phyloP scores from a whole-genome alignment of 2,888 invertebrate genomes.

The Philereme transversata region DNA sequence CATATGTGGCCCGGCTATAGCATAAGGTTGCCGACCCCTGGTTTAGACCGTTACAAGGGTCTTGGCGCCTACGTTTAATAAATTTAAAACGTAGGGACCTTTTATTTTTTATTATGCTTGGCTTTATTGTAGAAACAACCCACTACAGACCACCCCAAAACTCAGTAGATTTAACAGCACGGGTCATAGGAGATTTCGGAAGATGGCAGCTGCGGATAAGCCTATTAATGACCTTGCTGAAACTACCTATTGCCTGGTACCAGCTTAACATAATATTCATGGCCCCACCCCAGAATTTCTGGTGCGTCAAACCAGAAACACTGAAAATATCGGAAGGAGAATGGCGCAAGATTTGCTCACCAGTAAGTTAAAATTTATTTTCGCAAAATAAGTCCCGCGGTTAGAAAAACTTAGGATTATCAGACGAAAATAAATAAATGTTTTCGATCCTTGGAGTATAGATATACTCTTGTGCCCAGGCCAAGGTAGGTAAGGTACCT shows the following conservation, averaged over 20 bases:
- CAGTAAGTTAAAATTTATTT: constrained; percentile 52
- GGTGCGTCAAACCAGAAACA: constrained; percentile 75
- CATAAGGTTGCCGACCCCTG: too few relatives aligned
- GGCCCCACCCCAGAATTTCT: constrained; percentile 84
- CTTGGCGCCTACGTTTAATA: too few relatives aligned
- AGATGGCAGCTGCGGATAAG: constrained; percentile 83
- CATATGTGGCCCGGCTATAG: too few relatives aligned
- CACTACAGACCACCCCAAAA: constrained; percentile 9
- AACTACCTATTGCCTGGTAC: constrained; percentile 85
- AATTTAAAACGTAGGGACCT: too few relatives aligned
- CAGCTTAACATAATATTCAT: constrained; percentile 86
- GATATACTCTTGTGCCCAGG: too few relatives aligned
- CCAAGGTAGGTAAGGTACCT: too few relatives aligned
- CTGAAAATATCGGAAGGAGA: constrained; percentile 59
- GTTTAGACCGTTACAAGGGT: too few relatives aligned
- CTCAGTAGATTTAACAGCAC: constrained; percentile 55
- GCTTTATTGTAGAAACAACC: constrained; percentile 5
- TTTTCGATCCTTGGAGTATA: too few relatives aligned
- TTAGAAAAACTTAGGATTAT: too few relatives aligned
- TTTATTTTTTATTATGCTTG: too few relatives aligned
- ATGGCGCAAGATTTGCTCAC: constrained; percentile 73
- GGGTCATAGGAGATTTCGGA: constrained; percentile 83
- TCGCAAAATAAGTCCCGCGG: too few relatives aligned
- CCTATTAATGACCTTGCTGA: constrained; percentile 81
- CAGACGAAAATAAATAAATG: too few relatives aligned